A percentile compares a stretch with the other conserved stretches of the same genome.
Conservation (phyloP, 2,113 vertebrate species). For the Neodontobutis hainanensis region DNA sequence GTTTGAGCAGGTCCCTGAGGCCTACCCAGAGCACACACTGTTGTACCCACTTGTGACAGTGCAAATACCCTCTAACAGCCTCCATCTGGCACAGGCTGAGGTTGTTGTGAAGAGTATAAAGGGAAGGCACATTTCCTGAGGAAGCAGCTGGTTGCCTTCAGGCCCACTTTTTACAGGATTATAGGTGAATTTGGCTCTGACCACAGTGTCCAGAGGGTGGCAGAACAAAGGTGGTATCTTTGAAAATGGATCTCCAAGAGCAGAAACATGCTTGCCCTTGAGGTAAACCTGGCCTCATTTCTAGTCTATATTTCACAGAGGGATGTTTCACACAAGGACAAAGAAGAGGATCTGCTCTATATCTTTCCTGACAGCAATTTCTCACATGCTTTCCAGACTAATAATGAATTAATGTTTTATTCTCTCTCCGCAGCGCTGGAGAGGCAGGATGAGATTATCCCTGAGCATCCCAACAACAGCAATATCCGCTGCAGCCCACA, state of each 20-base stretch:
- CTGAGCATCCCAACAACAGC: slow-evolving; percentile 89
- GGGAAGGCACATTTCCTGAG: slow-evolving; percentile 69
- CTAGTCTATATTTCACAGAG: slow-evolving; percentile 48
- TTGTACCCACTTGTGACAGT: slow-evolving; percentile 51
- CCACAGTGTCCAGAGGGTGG: slow-evolving; percentile 41
- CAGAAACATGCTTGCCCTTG: slow-evolving; percentile 38
- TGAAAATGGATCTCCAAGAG: slow-evolving; percentile 27
- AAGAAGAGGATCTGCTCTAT: slow-evolving; percentile 12
- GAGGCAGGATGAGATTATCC: slow-evolving; percentile 81
- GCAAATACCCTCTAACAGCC: slow-evolving; percentile 58
- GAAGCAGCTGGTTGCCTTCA: slow-evolving; percentile 76
- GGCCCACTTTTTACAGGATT: slow-evolving; percentile 53
- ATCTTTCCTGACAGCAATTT: not conserved
- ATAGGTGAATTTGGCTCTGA: slow-evolving; percentile 60
- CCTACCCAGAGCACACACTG: not conserved
- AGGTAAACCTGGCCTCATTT: slow-evolving; percentile 60
- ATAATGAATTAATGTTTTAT: slow-evolving; percentile 8
- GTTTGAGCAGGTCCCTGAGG: not conserved
- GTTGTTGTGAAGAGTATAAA: slow-evolving; percentile 46
- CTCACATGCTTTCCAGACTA: not conserved
- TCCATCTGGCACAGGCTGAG: slow-evolving; percentile 55
- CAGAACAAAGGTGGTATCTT: slow-evolving; percentile 27
- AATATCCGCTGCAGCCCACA: slow-evolving; percentile 89
- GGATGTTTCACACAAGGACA: slow-evolving; percentile 21
- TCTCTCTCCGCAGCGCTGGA: slow-evolving; percentile 73